A percentile compares a stretch with the other conserved stretches of the same genome.
Conservation (phyloP, 2,113 vertebrate species). For the Ciconia maguari region DNA sequence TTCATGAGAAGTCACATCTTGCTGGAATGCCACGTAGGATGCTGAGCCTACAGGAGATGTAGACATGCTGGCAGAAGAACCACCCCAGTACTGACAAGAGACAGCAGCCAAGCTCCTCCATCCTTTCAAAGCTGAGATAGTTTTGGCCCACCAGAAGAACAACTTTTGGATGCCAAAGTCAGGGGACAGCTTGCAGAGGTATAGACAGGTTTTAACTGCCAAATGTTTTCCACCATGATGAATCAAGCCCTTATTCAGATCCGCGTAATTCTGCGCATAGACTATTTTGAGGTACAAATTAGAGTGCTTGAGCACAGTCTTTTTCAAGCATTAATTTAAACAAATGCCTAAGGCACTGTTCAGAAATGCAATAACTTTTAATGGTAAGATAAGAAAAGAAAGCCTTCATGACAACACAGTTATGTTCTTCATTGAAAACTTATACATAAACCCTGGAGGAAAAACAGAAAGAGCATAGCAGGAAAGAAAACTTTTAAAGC, state of each 20-base stretch:
- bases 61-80: neutral
- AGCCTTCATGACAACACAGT: neutral
- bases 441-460: neutral
- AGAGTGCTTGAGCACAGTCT: neutral
- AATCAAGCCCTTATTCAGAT: neutral
- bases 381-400: neutral
- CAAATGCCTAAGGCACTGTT: neutral
- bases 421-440: neutral
- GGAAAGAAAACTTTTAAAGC: neutral
- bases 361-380: neutral
- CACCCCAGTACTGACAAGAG: neutral
- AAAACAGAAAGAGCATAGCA: neutral
- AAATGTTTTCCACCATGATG: too few relatives aligned
- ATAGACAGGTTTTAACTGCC: neutral
- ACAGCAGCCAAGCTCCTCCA: neutral
- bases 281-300: neutral
- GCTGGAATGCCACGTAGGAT: accelerated
- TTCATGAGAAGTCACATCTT: neutral
- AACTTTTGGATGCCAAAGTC: neutral
- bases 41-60: neutral
- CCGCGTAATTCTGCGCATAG: neutral
- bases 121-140: neutral
- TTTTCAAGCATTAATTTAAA: neutral
- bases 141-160: neutral
- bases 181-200: neutral